Evolutionary conservation across 2,797 vertebrate species (phyloP).

Genomic region (Aulostomus chinensis): DNA sequence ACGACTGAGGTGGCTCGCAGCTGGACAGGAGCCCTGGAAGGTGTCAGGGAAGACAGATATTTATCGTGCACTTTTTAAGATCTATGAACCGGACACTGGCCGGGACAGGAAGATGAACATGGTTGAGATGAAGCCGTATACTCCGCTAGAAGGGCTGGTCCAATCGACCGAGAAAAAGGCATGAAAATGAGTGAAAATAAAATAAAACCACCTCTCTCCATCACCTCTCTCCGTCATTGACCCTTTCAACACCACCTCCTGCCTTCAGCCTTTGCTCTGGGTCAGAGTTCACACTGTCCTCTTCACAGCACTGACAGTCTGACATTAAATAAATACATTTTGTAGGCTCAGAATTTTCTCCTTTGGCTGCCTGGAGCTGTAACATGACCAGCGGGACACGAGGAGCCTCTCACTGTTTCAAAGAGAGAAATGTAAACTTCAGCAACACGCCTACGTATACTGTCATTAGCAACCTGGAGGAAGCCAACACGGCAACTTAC

Average conservation of each 20-base stretch:
- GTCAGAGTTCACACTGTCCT: too few relatives aligned
- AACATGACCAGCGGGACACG: not conserved
- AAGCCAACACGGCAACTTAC: constrained; percentile 8
- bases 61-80: not conserved
- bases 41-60: constrained; percentile 19
- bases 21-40: constrained; percentile 30
- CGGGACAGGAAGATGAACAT: too few relatives aligned
- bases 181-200: too few relatives aligned
- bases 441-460: not conserved
- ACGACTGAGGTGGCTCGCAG: constrained; percentile 27
- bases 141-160: too few relatives aligned
- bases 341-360: not conserved
- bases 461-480: constrained; percentile 9
- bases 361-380: not conserved
- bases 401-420: constrained; percentile 3
- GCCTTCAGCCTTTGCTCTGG: too few relatives aligned
- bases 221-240: too few relatives aligned
- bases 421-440: not conserved
- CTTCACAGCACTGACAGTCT: too few relatives aligned
- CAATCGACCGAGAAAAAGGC: too few relatives aligned
- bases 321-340: not conserved
- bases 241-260: too few relatives aligned
- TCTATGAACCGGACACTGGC: not conserved
- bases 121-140: too few relatives aligned
- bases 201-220: too few relatives aligned